Evolutionary conservation across 2,797 vertebrate species (phyloP).

Genomic region (Natrix natrix): DNA sequence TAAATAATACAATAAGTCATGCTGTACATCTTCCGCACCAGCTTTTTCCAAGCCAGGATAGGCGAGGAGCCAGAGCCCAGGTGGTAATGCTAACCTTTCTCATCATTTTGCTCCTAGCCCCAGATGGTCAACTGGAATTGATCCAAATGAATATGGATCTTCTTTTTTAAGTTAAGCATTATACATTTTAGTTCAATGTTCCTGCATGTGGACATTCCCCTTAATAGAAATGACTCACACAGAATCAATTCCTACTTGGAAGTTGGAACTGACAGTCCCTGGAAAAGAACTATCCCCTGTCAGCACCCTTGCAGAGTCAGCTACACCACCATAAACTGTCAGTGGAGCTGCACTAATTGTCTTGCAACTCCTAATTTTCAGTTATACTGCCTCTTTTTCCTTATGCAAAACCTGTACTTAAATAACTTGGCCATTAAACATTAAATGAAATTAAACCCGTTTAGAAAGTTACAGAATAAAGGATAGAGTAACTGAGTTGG

Average conservation of each 20-base stretch:
- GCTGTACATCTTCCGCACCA: constrained; percentile 46
- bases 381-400: background rate
- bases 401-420: background rate
- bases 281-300: background rate
- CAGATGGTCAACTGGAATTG: background rate
- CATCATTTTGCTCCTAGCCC: background rate
- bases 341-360: background rate
- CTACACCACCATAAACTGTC: background rate
- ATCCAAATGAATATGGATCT: background rate
- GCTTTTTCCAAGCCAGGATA: background rate
- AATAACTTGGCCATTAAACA: background rate
- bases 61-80: constrained; percentile 13
- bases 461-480: background rate
- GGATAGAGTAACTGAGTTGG: background rate
- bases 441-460: background rate
- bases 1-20: constrained; percentile 40
- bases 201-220: background rate
- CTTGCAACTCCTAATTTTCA: background rate
- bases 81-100: background rate
- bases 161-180: background rate
- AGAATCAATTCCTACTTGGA: background rate
- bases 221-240: background rate
- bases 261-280: no score
- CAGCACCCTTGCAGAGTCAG: background rate
- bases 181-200: background rate